These are phyloP conservation scores for Clarias laeviceps DNA, from an alignment of 2,797 vertebrate species.

Conservation along the genomic window DNA sequence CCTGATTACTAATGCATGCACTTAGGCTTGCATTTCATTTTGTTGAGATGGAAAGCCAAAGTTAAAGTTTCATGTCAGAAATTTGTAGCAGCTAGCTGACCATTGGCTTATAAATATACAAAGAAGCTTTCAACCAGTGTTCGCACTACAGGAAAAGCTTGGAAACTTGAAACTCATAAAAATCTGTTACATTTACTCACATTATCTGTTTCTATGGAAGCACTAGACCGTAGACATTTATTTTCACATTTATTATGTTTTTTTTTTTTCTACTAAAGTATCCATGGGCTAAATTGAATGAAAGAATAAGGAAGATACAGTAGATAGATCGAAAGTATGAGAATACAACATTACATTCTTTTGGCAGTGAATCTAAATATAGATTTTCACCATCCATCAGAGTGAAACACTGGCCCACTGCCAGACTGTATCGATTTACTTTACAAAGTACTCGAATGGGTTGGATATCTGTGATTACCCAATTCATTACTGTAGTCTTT, in stretches of 20 bases:
- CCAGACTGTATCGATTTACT: conserved; percentile 79
- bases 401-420: conserved; percentile 73
- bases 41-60: conserved; percentile 25
- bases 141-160: conserved; percentile 61
- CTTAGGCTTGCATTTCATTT: conserved; percentile 11
- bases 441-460: conserved; percentile 77
- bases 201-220: conserved; percentile 70
- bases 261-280: conserved; percentile 42
- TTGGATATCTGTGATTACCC: conserved; percentile 80
- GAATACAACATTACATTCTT: conserved; percentile 62
- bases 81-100: conserved; percentile 19
- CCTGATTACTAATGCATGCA: conserved; percentile 47
- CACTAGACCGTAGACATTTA: conserved; percentile 28
- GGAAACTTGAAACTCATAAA: conserved; percentile 70
- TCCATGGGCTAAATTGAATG: conserved; percentile 40
- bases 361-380: conserved; percentile 64
- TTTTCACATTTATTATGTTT: conserved; percentile 27
- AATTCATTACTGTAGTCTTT: conserved; percentile 78
- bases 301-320: not conserved
- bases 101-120: conserved; percentile 64
- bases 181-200: conserved; percentile 65
- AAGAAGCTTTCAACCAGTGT: conserved; percentile 60
- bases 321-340: conserved; percentile 20
- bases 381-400: conserved; percentile 75
- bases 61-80: conserved; percentile 15